Evolutionary conservation across 2,113 vertebrate species (phyloP).

Genomic region (Corythornis vintsioides): DNA sequence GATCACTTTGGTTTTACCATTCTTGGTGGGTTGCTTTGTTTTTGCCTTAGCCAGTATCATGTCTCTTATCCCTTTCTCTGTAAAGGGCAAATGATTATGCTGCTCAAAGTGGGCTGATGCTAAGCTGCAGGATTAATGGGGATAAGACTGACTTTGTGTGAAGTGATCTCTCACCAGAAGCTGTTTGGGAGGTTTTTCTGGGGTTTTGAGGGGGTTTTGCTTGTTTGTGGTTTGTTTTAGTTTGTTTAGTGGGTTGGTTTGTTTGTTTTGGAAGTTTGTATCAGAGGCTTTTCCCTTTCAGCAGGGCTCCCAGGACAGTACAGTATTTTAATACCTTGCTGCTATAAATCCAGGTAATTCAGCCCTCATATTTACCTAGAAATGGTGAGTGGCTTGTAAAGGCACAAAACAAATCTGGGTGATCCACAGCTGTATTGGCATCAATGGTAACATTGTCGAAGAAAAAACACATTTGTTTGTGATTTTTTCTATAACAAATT

Average conservation of each 20-base stretch:
- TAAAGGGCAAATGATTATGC: background rate
- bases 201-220: background rate
- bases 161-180: background rate
- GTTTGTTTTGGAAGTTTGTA: background rate
- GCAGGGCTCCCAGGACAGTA: too few species aligned
- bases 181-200: background rate
- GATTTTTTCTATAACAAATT: background rate
- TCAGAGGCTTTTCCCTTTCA: background rate
- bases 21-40: background rate
- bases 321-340: background rate
- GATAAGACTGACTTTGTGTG: background rate
- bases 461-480: background rate
- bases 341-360: background rate
- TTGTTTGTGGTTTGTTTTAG: background rate
- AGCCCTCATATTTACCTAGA: background rate
- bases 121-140: background rate
- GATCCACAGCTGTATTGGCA: background rate
- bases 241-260: too few species aligned
- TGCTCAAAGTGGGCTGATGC: background rate
- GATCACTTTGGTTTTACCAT: background rate
- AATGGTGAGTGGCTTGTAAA: background rate
- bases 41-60: background rate
- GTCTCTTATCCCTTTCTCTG: background rate
- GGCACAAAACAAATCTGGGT: background rate
- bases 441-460: background rate